A percentile compares a stretch with the other conserved stretches of the same genome.
Conservation (phyloP, 2,888 invertebrate species). For the Drosophila infuscata region DNA sequence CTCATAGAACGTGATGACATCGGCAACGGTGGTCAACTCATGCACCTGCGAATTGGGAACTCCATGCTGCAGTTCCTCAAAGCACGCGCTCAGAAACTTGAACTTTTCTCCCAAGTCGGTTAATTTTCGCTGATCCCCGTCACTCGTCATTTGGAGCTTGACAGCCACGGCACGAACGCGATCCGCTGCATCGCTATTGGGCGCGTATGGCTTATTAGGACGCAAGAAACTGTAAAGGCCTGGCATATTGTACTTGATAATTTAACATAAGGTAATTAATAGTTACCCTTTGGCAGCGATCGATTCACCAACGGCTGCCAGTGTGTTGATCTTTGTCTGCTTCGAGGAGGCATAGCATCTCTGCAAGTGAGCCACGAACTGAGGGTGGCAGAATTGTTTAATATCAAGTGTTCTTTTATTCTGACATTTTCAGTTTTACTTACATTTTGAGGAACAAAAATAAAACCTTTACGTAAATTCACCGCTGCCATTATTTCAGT, state of each 20-base stretch:
- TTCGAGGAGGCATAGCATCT: conserved; percentile 82
- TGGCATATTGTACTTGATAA: background rate
- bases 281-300: conserved; percentile 89
- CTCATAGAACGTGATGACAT: conserved; percentile 90
- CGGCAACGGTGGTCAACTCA: conserved; percentile 89
- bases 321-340: conserved; percentile 84
- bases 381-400: background rate
- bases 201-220: conserved; percentile 90
- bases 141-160: conserved; percentile 86
- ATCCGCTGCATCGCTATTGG: conserved; percentile 88
- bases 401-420: background rate
- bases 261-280: background rate
- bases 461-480: conserved; percentile 68
- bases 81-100: conserved; percentile 89
- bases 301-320: conserved; percentile 87
- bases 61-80: conserved; percentile 89
- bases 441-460: conserved; percentile 56
- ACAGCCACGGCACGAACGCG: conserved; percentile 88
- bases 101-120: conserved; percentile 86
- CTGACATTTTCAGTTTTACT: conserved; percentile 32
- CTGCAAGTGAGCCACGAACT: conserved; percentile 46
- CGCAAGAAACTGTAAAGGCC: conserved; percentile 90
- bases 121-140: conserved; percentile 68
- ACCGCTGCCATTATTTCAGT: conserved; percentile 57
- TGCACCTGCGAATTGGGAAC: conserved; percentile 94